Base-by-base conservation (phyloP, 2,113 vertebrate species). In the Callithrix jacchus region DNA sequence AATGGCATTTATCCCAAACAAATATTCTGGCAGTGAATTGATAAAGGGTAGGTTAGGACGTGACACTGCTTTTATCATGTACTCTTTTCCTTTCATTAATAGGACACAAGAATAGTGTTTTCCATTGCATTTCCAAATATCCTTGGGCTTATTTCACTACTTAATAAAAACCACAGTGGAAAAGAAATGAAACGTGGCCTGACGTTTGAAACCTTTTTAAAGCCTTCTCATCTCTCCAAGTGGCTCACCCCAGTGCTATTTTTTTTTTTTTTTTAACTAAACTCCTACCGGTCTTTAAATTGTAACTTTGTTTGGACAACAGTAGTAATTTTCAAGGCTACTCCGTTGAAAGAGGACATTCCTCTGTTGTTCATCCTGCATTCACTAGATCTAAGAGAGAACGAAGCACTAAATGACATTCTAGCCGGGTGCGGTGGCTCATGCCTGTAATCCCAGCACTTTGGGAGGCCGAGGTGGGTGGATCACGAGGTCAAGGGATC, bases 111-210 rank as follows among this genome's bases (percentile, higher is more conserved):
- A 96, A 92, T 56, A 25, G 12, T 66, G 8, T 87, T 91, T 96
- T 89, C 73, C 12, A 82, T 77, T 91, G 82, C 13, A 14, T 87
- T 93, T 95, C 91, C 73, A 94, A 86, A 94, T 90, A 71, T 40
- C 6, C 82, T 70, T 79, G 58, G 58, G 35, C 42, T 97, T 89
- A 77, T 91, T 91, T 94, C 35, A 61, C 47, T 68, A 37, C 54
- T 80, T 18, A 66, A 49, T 76, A 87, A 83, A 91, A 76, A 9
- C 20, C 70, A 54, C 9, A 7, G 27, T 37, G 47, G 80, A 93
- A 86, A 85, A 94, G 14, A 11, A 89, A 93, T 86, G 47, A 89
- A 79, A 87, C 4, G 1, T 52, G 0, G 7, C 4, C 1, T 56
- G 37, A 64, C 12, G 27, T 64, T 64, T 64, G 61, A 14, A 64